Evolutionary conservation across 2,888 invertebrate genomes (phyloP).

Genomic region (Imbricaverruca yamaguchii): DNA sequence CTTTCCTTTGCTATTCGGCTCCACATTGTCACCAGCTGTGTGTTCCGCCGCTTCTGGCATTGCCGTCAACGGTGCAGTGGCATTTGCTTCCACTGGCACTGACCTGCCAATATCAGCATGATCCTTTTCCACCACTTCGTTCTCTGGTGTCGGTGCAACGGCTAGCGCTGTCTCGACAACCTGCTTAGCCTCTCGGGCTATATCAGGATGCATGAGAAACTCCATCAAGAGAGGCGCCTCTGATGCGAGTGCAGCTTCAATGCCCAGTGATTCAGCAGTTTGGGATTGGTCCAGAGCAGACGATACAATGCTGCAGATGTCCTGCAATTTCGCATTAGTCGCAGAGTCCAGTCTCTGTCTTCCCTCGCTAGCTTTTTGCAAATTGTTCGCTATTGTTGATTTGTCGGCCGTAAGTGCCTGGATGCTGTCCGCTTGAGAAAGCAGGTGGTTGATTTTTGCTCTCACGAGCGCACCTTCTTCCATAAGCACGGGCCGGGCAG

Average conservation of each 20-base stretch:
- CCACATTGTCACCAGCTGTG: too few species aligned
- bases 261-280: not conserved
- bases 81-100: too few species aligned
- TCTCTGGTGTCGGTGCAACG: too few species aligned
- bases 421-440: not conserved
- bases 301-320: not conserved
- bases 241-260: not conserved
- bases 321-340: not conserved
- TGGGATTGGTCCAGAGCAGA: not conserved
- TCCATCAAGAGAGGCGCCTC: constrained; percentile 4
- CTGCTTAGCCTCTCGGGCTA: not conserved
- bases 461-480: not conserved
- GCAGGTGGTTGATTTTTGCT: not conserved
- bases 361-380: not conserved
- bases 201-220: not conserved
- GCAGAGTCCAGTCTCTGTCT: not conserved
- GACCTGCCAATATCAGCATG: too few species aligned
- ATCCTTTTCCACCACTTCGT: too few species aligned
- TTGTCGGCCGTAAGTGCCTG: not conserved
- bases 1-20: too few species aligned
- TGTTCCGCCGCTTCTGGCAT: too few species aligned
- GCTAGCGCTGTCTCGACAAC: too few species aligned
- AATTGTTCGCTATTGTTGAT: not conserved
- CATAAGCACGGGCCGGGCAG: not conserved
- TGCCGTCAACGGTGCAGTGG: too few species aligned